Percentiles rank a stretch among this genome's conserved stretches.
Evolutionary conservation across 2,888 invertebrate genomes (phyloP).

Genomic region (Pristionchus fissidentatus): DNA sequence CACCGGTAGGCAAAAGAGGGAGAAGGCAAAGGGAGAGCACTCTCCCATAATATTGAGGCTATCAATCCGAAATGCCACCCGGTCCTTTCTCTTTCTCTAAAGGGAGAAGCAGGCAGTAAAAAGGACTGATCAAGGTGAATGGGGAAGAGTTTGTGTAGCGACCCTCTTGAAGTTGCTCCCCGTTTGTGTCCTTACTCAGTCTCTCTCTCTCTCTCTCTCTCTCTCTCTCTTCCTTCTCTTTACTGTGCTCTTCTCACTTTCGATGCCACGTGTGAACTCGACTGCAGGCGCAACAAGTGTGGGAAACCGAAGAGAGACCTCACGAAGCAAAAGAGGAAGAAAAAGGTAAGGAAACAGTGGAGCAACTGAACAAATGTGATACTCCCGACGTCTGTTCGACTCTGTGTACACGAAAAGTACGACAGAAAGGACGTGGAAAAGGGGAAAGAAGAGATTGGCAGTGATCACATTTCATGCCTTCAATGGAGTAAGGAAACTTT

Average conservation of each 20-base stretch:
- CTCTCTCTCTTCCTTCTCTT: no score
- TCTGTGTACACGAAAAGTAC: no score
- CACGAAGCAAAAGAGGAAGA: no score
- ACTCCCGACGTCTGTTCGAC: no score
- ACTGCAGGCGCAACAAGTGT: no score
- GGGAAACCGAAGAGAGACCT: no score
- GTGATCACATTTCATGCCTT: no score
- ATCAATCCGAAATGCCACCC: slow-evolving; percentile 17
- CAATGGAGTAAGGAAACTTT: no score
- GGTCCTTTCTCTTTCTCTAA: no score
- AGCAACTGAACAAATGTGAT: no score
- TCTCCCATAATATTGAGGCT: neutral
- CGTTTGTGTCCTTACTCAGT: neutral
- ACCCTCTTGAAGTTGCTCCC: slow-evolving; percentile 15
- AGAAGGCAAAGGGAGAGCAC: neutral
- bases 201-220: neutral
- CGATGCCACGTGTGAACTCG: neutral
- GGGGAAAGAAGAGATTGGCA: neutral
- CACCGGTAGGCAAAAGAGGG: neutral
- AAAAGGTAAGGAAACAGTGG: no score
- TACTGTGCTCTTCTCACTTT: neutral
- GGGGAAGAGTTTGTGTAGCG: neutral
- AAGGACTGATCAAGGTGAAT: slow-evolving; percentile 40
- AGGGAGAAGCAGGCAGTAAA: slow-evolving; percentile 6
- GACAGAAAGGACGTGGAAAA: no score